Conservation (phyloP, 2,888 invertebrate genomes). For the Melieria picta region DNA sequence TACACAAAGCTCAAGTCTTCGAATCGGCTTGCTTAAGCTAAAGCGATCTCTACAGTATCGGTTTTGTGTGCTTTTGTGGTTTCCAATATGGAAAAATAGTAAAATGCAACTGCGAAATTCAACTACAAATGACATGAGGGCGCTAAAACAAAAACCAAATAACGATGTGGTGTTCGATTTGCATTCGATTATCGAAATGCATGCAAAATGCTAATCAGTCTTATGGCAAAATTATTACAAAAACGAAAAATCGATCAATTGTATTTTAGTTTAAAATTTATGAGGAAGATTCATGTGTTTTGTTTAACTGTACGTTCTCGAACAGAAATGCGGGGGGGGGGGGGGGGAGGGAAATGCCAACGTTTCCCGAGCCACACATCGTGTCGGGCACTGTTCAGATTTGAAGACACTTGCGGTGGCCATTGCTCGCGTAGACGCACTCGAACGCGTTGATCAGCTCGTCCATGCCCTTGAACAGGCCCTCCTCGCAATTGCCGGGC, state of each 20-base stretch:
- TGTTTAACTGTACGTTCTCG: not conserved
- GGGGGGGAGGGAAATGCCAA: too few species aligned
- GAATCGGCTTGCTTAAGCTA: too few species aligned
- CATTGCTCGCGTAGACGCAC: constrained; percentile 56
- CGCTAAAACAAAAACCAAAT: not conserved
- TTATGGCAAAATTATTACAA: constrained; percentile 31
- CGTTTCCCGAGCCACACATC: not conserved
- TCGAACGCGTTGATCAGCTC: constrained; percentile 82
- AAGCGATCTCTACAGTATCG: too few species aligned
- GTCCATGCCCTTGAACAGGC: constrained; percentile 91
- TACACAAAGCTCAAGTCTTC: not conserved
- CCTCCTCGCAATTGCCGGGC: constrained; percentile 97
- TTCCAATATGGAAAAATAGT: constrained; percentile 45
- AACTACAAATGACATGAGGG: not conserved
- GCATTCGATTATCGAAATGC: constrained; percentile 15
- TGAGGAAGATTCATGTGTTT: constrained; percentile 3
- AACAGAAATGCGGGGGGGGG: not conserved
- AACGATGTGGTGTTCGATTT: too few species aligned
- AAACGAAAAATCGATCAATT: not conserved
- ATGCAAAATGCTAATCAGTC: constrained; percentile 31
- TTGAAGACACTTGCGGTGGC: constrained; percentile 53
- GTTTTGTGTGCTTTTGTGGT: constrained; percentile 5
- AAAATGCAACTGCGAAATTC: not conserved
- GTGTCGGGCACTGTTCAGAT: constrained; percentile 45
- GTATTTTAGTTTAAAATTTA: not conserved